These are phyloP conservation scores for Thunnus albacares DNA, from an alignment of 2,797 vertebrate genomes.

Conservation along the genomic window DNA sequence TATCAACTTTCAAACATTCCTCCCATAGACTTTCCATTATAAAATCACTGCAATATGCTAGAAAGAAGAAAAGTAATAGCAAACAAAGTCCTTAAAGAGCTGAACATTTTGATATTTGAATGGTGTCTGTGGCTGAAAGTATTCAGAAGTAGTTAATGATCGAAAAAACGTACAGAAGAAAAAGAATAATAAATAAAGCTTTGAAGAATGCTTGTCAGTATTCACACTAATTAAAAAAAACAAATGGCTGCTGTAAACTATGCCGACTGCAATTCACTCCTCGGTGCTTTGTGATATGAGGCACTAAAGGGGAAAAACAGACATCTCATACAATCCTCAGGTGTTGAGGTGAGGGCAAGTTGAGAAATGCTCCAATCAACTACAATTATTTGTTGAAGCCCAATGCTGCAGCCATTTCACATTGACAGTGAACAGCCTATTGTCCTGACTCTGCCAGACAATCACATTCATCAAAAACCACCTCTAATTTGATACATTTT, in stretches of 20 bases:
- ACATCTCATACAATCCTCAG: constrained; percentile 37
- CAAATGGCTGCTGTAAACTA: constrained; percentile 54
- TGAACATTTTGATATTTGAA: too few relatives aligned
- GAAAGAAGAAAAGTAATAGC: too few relatives aligned
- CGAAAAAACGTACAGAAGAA: too few relatives aligned
- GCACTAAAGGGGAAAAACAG: constrained; percentile 28
- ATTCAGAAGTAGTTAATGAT: too few relatives aligned
- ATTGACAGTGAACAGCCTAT: constrained; percentile 60
- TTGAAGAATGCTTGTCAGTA: too few relatives aligned
- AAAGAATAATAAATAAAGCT: too few relatives aligned
- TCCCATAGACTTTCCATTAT: too few relatives aligned
- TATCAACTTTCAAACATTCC: too few relatives aligned
- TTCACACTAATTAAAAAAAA: constrained; percentile 67
- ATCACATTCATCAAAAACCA: constrained; percentile 63
- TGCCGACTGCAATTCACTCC: constrained; percentile 38
- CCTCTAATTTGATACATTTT: constrained; percentile 55
- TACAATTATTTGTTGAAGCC: constrained; percentile 61
- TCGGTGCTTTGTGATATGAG: constrained; percentile 22
- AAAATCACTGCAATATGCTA: too few relatives aligned
- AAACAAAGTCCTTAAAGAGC: too few relatives aligned
- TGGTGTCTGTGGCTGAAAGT: too few relatives aligned
- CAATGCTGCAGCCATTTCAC: constrained; percentile 54
- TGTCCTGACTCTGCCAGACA: constrained; percentile 55
- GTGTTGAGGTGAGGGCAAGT: constrained; percentile 41
- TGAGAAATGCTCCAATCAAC: constrained; percentile 71